Evolutionary conservation across 2,888 invertebrate genomes (phyloP).

Genomic region (Bhutanitis thaidina): DNA sequence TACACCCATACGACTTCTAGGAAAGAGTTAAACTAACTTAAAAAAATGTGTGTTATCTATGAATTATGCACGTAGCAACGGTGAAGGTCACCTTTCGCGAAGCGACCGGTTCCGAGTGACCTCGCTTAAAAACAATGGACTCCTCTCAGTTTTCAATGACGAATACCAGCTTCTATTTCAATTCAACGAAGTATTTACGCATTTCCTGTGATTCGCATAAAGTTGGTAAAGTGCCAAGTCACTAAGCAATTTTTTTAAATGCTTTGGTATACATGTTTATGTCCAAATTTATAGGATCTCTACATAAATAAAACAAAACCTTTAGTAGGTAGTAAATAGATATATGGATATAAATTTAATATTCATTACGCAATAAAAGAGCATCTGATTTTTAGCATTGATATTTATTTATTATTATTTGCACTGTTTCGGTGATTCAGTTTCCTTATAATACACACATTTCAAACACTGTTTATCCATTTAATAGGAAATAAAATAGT

Average conservation of each 20-base stretch:
- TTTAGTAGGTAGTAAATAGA: too few relatives aligned
- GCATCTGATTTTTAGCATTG: not conserved
- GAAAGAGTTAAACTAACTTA: too few relatives aligned
- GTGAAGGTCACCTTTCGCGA: not conserved
- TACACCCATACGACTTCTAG: too few relatives aligned
- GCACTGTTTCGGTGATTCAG: not conserved
- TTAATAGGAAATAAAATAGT: too few relatives aligned
- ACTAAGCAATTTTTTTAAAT: too few relatives aligned
- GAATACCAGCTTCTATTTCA: slow-evolving; percentile 2
- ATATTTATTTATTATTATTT: not conserved
- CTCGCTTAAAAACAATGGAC: not conserved
- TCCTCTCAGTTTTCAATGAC: not conserved
- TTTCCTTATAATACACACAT: not conserved
- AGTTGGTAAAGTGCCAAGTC: not conserved
- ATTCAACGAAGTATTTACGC: not conserved
- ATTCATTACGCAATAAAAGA: too few relatives aligned
- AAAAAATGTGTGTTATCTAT: too few relatives aligned
- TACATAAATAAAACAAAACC: too few relatives aligned
- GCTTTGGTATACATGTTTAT: too few relatives aligned
- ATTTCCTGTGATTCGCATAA: not conserved
- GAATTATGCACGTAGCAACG: not conserved
- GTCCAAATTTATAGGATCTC: too few relatives aligned
- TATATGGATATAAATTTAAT: too few relatives aligned
- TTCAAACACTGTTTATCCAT: not conserved
- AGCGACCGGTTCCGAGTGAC: slow-evolving; percentile 4